Evolutionary conservation across 2,888 invertebrate species (phyloP).

Genomic region (Maniola hyperantus): DNA sequence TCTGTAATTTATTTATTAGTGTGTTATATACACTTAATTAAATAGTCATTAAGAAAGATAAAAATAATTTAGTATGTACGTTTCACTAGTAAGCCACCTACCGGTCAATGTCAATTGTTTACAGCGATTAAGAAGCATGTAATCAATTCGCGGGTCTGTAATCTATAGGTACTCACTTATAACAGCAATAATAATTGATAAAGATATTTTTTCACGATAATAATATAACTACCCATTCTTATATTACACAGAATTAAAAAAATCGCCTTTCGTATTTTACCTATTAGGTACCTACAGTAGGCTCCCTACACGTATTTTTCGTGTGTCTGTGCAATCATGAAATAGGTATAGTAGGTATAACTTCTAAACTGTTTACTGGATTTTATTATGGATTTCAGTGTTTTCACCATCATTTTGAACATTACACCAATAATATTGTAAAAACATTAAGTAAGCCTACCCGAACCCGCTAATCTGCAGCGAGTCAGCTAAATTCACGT

Average conservation of each 20-base stretch:
- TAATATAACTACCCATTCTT: too few relatives aligned
- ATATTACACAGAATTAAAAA: too few relatives aligned
- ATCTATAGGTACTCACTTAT: neutral
- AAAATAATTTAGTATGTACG: neutral
- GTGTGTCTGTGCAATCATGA: neutral
- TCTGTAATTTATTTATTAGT: constrained; percentile 9
- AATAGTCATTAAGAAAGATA: constrained; percentile 6
- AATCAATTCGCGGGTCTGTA: neutral
- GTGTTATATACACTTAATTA: neutral
- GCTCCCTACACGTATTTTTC: neutral
- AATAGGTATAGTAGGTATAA: neutral
- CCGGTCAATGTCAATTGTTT: constrained; percentile 23
- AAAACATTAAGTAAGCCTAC: too few relatives aligned
- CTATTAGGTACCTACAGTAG: too few relatives aligned
- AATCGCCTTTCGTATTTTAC: too few relatives aligned
- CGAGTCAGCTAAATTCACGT: neutral
- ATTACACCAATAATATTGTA: neutral
- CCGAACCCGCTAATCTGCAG: neutral
- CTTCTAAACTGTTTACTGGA: neutral
- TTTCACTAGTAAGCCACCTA: neutral
- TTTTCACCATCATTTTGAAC: neutral
- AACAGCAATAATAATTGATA: neutral
- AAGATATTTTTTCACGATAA: neutral
- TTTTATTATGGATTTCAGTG: neutral
- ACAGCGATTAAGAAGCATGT: constrained; percentile 11